These are phyloP conservation scores for Lamprologus lemairii DNA, from an alignment of 2,113 vertebrate species.

Conservation along the genomic window DNA sequence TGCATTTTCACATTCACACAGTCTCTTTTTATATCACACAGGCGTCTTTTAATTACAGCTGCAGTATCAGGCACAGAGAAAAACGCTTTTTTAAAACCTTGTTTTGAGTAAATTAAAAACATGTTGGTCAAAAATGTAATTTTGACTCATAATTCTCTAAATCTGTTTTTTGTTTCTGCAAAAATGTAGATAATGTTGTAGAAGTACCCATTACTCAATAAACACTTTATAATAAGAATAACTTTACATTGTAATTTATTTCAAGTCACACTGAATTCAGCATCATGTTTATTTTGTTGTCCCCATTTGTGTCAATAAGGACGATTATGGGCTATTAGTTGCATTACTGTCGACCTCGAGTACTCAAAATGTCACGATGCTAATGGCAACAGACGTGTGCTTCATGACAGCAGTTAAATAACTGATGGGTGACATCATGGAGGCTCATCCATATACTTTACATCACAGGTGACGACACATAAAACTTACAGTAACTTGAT, in stretches of 20 bases:
- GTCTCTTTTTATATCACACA: no score
- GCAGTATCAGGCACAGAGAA: background rate
- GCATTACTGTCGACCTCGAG: background rate
- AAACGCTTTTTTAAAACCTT: accelerated
- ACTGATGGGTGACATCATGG: background rate
- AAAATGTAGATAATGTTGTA: background rate
- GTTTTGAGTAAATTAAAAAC: background rate
- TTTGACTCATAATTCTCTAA: background rate
- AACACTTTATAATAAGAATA: accelerated
- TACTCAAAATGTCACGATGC: background rate
- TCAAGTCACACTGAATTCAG: background rate
- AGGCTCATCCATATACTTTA: background rate
- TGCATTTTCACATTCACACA: no score
- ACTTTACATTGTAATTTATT: background rate
- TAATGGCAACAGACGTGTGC: background rate
- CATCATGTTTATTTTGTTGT: accelerated
- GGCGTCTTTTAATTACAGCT: accelerated
- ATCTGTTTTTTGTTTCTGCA: background rate
- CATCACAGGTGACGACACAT: accelerated
- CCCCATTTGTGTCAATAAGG: background rate
- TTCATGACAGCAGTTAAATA: background rate
- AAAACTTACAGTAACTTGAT: background rate
- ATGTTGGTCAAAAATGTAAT: background rate
- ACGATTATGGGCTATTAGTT: background rate
- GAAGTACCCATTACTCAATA: background rate